A percentile compares a stretch with the other conserved stretches of the same genome.
Conservation (phyloP, 2,888 invertebrate species). For the Ormyrus thymus region DNA sequence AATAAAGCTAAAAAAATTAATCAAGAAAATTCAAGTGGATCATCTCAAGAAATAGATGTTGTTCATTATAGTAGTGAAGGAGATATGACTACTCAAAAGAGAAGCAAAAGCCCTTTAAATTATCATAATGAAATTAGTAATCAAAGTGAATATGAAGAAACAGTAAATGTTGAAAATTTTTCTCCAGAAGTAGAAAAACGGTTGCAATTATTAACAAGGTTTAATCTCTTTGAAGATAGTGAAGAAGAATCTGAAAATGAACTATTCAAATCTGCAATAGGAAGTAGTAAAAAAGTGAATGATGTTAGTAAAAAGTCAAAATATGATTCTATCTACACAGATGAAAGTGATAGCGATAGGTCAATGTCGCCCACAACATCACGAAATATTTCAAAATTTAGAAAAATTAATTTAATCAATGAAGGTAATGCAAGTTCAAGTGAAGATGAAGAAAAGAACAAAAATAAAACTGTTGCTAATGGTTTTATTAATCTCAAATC, state of each 20-base stretch:
- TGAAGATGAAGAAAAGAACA: constrained; percentile 31
- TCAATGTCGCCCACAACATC: constrained; percentile 4
- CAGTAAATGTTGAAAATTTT: background rate
- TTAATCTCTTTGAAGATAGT: constrained; percentile 20
- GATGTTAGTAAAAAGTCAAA: background rate
- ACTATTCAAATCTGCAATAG: background rate
- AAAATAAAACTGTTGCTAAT: background rate
- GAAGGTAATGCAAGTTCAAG: constrained; percentile 11
- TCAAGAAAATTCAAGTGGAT: background rate
- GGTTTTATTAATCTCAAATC: background rate
- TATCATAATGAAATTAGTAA: constrained; percentile 6
- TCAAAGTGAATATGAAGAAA: background rate
- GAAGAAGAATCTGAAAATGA: constrained; percentile 22
- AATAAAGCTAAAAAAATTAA: background rate
- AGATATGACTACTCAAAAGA: background rate
- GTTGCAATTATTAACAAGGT: constrained; percentile 10
- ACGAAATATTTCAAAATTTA: constrained; percentile 27
- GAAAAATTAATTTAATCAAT: constrained; percentile 38
- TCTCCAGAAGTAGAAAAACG: background rate
- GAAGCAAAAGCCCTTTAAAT: too few species aligned
- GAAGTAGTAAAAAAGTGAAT: background rate
- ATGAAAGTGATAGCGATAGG: constrained; percentile 12
- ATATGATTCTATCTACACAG: background rate
- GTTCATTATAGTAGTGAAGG: constrained; percentile 4
- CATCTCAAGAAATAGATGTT: constrained; percentile 11